Percentiles rank a stretch among this genome's conserved stretches.
phyloP scores from a whole-genome alignment of 2,797 vertebrate species.

The Novumbra hubbsi region DNA sequence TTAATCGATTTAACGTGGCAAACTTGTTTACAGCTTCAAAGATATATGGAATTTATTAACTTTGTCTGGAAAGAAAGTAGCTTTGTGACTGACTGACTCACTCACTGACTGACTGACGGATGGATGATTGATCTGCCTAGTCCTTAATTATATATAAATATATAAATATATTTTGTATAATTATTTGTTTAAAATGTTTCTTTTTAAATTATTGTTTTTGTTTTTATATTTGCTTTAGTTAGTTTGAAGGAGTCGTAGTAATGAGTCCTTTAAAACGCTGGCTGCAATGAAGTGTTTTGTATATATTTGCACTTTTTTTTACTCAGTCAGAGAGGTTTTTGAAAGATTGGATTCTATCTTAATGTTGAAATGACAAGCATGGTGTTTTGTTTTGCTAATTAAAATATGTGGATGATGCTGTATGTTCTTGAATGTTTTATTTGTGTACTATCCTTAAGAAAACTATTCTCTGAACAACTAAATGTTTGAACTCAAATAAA shows the following conservation, averaged over 20 bases:
- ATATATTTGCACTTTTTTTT: conserved; percentile 68
- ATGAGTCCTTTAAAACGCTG: conserved; percentile 53
- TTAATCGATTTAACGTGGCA: conserved; percentile 62
- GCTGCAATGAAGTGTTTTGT: conserved; percentile 66
- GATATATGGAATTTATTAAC: conserved; percentile 66
- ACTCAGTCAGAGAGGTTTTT: conserved; percentile 52
- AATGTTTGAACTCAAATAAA: conserved; percentile 63
- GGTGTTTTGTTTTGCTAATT: conserved; percentile 62
- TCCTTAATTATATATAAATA: conserved; percentile 67
- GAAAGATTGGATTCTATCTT: conserved; percentile 57
- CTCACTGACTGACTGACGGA: conserved; percentile 39
- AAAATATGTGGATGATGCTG: conserved; percentile 65
- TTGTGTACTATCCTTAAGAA: conserved; percentile 52
- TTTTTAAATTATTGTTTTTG: conserved; percentile 44
- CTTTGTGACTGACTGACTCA: conserved; percentile 45
- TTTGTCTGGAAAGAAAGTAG: conserved; percentile 52
- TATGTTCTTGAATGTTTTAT: conserved; percentile 58
- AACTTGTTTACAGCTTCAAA: conserved; percentile 67
- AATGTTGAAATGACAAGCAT: conserved; percentile 60
- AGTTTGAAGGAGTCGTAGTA: conserved; percentile 49
- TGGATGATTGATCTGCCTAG: conserved; percentile 59
- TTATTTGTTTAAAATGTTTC: conserved; percentile 59
- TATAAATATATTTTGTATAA: conserved; percentile 69
- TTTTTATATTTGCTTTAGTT: conserved; percentile 34
- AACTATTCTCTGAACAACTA: conserved; percentile 49